phyloP scores from a whole-genome alignment of 2,113 vertebrate genomes.

The Centropus bengalensis region DNA sequence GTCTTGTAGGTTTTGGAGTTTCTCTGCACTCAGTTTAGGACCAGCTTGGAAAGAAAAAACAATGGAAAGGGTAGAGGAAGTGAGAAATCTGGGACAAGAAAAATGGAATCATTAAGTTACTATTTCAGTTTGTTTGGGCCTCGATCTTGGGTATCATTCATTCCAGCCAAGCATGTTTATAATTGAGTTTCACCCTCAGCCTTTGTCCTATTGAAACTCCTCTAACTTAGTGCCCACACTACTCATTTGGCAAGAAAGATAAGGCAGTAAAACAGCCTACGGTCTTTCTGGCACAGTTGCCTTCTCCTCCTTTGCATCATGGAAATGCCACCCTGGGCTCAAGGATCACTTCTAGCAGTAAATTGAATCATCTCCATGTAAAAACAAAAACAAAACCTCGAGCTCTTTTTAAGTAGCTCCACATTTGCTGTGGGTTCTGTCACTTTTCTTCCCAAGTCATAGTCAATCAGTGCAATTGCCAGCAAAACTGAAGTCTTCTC shows the following conservation, averaged over 20 bases:
- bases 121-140: not conserved
- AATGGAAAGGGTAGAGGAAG: not conserved
- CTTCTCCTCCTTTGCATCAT: not conserved
- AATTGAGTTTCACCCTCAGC: not conserved
- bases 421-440: not conserved
- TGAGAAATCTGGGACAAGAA: not conserved
- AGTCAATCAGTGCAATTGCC: conserved; percentile 2
- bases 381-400: not conserved
- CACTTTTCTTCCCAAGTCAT: not conserved
- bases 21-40: not conserved
- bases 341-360: not conserved
- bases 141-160: not conserved
- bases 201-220: not conserved
- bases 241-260: not conserved
- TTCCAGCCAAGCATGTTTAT: not conserved
- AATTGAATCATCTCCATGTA: not conserved
- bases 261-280: not conserved
- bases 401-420: not conserved
- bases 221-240: not conserved
- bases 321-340: not conserved
- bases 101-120: not conserved
- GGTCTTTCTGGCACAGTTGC: not conserved
- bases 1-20: not conserved
- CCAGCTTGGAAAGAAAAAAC: not conserved
- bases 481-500: conserved; percentile 31